These are phyloP conservation scores for Monopterus albus DNA, from an alignment of 2,113 vertebrate genomes.

Conservation along the genomic window DNA sequence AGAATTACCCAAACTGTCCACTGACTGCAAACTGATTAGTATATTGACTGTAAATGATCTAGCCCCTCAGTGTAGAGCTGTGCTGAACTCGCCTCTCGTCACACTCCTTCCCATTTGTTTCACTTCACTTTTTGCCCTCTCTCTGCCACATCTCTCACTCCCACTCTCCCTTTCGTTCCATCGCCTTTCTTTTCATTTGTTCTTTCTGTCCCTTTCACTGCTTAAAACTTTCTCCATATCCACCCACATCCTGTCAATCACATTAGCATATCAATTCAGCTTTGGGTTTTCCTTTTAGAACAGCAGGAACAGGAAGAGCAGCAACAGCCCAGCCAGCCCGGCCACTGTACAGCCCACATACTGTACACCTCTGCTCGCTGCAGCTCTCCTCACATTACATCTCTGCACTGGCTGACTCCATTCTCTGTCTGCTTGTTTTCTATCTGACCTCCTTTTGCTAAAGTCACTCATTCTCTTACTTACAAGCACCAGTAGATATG, in stretches of 20 bases:
- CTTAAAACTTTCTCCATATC: slow-evolving; percentile 75
- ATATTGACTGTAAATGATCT: slow-evolving; percentile 51
- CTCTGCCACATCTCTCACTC: slow-evolving; percentile 53
- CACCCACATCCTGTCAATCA: slow-evolving; percentile 74
- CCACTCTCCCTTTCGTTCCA: slow-evolving; percentile 44
- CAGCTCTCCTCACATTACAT: slow-evolving; percentile 47
- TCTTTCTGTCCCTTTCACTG: slow-evolving; percentile 52
- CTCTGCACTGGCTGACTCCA: slow-evolving; percentile 29
- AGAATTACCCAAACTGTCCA: background rate
- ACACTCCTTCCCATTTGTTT: slow-evolving; percentile 59
- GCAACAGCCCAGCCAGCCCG: slow-evolving; percentile 42
- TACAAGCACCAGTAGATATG: slow-evolving; percentile 9
- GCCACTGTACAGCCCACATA: slow-evolving; percentile 63
- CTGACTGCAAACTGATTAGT: slow-evolving; percentile 43
- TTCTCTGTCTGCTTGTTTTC: slow-evolving; percentile 33
- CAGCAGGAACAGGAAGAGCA: slow-evolving; percentile 44
- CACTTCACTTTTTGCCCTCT: slow-evolving; percentile 50
- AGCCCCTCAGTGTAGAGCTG: slow-evolving; percentile 30
- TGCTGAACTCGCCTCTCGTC: slow-evolving; percentile 39
- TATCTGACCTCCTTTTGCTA: slow-evolving; percentile 30
- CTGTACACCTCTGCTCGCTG: slow-evolving; percentile 33
- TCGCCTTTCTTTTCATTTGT: slow-evolving; percentile 49
- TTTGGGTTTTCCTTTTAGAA: slow-evolving; percentile 49
- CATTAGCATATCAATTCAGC: slow-evolving; percentile 78
- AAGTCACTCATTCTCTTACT: slow-evolving; percentile 17